These are phyloP conservation scores for Papilio xuthus DNA, from an alignment of 1,140 invertebrate species.

Conservation along the genomic window DNA sequence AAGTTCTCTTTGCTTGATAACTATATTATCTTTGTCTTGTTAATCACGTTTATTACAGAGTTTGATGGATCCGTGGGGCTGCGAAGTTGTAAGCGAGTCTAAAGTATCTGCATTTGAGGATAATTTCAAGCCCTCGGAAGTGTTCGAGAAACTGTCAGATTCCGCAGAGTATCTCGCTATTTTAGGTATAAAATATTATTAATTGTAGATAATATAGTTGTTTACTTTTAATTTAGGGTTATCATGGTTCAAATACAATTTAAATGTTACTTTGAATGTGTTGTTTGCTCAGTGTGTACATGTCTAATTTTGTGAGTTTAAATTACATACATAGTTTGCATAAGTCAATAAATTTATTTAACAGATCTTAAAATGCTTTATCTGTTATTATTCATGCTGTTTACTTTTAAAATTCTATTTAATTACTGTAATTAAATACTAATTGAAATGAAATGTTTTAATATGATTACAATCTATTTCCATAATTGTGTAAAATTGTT, in stretches of 20 bases:
- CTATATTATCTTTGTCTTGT: background rate
- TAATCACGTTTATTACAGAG: slow-evolving; percentile 45
- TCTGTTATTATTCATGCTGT: too few species aligned
- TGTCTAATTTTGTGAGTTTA: background rate
- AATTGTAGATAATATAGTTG: slow-evolving; percentile 41
- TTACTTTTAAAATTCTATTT: too few species aligned
- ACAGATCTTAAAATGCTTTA: too few species aligned
- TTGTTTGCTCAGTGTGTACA: slow-evolving; percentile 5
- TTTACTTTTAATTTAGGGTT: slow-evolving; percentile 21
- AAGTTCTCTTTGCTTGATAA: background rate
- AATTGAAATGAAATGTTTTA: too few species aligned
- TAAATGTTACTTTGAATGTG: slow-evolving; percentile 2
- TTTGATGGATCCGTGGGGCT: slow-evolving; percentile 80
- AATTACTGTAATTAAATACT: too few species aligned
- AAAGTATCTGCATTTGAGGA: slow-evolving; percentile 68
- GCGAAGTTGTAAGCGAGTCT: slow-evolving; percentile 52
- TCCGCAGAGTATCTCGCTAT: slow-evolving; percentile 73
- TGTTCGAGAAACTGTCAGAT: slow-evolving; percentile 63
- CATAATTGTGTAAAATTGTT: background rate
- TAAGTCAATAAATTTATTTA: background rate
- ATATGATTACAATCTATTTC: too few species aligned
- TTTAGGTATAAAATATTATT: slow-evolving; percentile 60
- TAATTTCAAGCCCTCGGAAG: slow-evolving; percentile 62
- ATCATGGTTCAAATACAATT: slow-evolving; percentile 18
- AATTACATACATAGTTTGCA: background rate